Evolutionary conservation across 2,113 vertebrate species (phyloP), one percentile per base, ranked within the genome.

Genomic region (Canis aureus): DNA sequence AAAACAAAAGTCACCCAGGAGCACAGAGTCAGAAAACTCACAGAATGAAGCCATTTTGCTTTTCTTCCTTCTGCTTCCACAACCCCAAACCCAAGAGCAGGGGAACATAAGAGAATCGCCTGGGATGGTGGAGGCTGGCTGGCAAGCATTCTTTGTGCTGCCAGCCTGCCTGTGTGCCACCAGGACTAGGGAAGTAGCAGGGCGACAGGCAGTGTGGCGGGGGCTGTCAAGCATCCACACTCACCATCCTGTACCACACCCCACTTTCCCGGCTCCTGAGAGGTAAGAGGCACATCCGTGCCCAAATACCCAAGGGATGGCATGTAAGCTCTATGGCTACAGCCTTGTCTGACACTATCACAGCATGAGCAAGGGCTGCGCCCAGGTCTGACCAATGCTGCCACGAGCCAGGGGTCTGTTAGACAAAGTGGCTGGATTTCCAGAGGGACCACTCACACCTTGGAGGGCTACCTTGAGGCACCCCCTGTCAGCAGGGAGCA

Each of bases 361-460:
- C 0, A 9, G 19, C 7, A 8, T 8, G 1, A 0, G 8, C 8
- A 13, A 23, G 10, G 20, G 12, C 16, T 19, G 16, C 27, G 10
- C 29, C 3, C 67, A 57, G 0, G 0, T 4, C 15, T 35, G 20
- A 62, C 16, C 80, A 15, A 23, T 2, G 38, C 23, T 0, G 5
- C 35, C 27, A 9, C 3, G 5, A 94, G 49, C 27, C 11, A 4
- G 32, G 1, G 16, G 25, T 17, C 62, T 22, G 2, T 32, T 22
- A 25, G 15, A 35, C 13, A 55, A 71, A 8, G 4, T 8, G 15
- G 15, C 11, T 69, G 27, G 60, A 49, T 78, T 79, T 69, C 35
- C 35, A 51, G 35, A 78, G 55, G 4, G 3, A n/a, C 32, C 32
- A 51, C 59, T 89, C 43, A 3, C 3, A 5, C 60, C 74, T 67